phyloP scores from a whole-genome alignment of 2,113 vertebrate species.

The Strix aluco region DNA sequence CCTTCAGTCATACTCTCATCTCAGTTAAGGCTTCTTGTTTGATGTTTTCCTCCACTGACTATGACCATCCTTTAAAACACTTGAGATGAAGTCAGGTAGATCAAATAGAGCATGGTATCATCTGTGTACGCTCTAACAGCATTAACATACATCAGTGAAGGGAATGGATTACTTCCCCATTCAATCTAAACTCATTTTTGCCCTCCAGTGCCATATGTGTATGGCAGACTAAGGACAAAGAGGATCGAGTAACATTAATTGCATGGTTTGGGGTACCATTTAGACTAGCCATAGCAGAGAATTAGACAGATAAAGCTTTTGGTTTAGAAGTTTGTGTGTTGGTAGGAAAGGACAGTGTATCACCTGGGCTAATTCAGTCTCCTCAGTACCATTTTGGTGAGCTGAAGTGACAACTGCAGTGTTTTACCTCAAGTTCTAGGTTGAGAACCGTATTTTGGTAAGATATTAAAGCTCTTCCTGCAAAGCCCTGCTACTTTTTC shows the following conservation, averaged over 20 bases:
- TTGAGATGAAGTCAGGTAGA: neutral
- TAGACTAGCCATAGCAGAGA: neutral
- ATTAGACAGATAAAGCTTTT: neutral
- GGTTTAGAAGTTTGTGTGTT: neutral
- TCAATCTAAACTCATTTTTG: neutral
- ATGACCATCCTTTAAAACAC: neutral
- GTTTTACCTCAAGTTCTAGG: neutral
- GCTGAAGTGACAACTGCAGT: neutral
- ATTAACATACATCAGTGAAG: neutral
- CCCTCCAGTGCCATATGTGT: neutral
- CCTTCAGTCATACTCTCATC: neutral
- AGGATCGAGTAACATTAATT: neutral
- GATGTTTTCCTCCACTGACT: neutral
- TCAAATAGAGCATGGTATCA: neutral
- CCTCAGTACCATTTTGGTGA: neutral
- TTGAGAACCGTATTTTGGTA: neutral
- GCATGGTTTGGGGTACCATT: neutral
- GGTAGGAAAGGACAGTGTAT: neutral
- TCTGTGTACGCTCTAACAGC: neutral
- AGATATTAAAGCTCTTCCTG: neutral
- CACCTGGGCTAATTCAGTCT: neutral
- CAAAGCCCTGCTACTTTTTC: neutral
- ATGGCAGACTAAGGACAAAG: neutral
- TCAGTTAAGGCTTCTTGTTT: conserved; percentile 5
- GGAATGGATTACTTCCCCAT: neutral